Evolutionary conservation across 1,140 invertebrate species (phyloP).

Genomic region (Octopus bimaculoides): DNA sequence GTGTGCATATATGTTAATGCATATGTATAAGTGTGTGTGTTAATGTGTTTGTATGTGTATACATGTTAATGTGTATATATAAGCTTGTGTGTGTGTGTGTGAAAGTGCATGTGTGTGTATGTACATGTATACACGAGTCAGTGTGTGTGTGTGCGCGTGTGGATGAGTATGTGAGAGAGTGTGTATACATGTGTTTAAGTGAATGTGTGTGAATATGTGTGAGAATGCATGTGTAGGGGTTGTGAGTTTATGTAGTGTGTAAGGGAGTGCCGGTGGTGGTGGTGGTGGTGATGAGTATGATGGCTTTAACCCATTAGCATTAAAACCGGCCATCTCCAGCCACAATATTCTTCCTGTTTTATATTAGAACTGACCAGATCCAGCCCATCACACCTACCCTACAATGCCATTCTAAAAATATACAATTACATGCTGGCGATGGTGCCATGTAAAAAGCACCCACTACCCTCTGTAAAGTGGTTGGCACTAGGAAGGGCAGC

Average conservation of each 20-base stretch:
- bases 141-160: background rate
- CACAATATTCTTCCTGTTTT: too few species aligned
- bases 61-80: background rate
- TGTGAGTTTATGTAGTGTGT: background rate
- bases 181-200: background rate
- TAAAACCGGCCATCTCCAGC: too few species aligned
- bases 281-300: background rate
- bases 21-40: background rate
- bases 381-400: too few species aligned
- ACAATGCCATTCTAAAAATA: too few species aligned
- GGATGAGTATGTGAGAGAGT: background rate
- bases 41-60: background rate
- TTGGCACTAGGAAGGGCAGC: too few species aligned
- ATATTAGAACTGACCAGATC: too few species aligned
- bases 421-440: too few species aligned
- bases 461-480: too few species aligned
- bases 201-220: background rate
- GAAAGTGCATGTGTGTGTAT: background rate
- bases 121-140: background rate
- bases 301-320: too few species aligned
- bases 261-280: background rate
- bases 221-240: background rate
- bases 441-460: too few species aligned
- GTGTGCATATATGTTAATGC: background rate
- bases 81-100: background rate